Base-by-base conservation (phyloP, 2,888 invertebrate genomes). In the Drosophila phalerata region DNA sequence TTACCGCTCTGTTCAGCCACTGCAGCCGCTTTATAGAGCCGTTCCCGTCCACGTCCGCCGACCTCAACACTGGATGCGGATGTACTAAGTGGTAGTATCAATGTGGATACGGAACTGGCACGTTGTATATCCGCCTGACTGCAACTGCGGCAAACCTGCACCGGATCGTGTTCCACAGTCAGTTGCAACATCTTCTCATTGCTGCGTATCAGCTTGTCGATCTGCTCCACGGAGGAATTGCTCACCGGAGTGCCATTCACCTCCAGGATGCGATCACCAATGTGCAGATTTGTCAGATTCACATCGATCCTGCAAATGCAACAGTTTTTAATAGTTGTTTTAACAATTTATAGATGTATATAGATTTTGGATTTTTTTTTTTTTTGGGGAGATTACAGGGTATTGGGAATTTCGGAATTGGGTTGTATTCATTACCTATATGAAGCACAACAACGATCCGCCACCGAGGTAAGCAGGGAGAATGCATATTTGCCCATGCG, bases 191-290 rank as follows among this genome's bases (percentile, higher is more conserved):
- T 94, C 62, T 95, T 94, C 84, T 96, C 96, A 0, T 96, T 95
- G 85, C 95, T 95, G 68, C 95, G 94, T 63, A 97, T 94, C 34
- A 96, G 93, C 90, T 95, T 95, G 91, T 97, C 96, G 61, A 96
- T 95, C 79, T 95, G 97, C 72, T 96, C 96, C 51, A 97, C 93
- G 0, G 97, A 95, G 57, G 96, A 95, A 89, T 96, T 96, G 89
- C 95, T 95, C 0, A 98, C 96, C 0, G 97, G 97, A 0, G 97
- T 95, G 3, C 98, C 98, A 93, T 98, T 98, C 52, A 98, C 97
- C 94, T 98, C 98, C 73, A 98, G 93, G 77, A 98, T 97, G 88
- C 96, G 94, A 93, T 98, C 98, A n/a, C 98, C 98, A 81, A 98
- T 96, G 91, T 97, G 97, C 60, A 98, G 93, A 9, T 97, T 96